phyloP scores from a whole-genome alignment of 2,888 invertebrate genomes.

The Tetranychus truncatus region DNA sequence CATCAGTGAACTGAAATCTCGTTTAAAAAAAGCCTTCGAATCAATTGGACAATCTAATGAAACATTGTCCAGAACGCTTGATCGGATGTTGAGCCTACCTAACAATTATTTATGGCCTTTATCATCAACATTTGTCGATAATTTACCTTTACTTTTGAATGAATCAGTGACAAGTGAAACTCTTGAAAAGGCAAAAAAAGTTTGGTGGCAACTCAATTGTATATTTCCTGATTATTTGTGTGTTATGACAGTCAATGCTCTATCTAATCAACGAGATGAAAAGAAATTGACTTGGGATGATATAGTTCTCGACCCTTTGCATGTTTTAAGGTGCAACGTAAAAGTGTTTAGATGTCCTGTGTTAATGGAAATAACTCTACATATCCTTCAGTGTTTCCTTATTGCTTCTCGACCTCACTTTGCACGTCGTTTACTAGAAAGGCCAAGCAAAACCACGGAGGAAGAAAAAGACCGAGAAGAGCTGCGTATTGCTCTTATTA shows the following conservation, averaged over 20 bases:
- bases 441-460: slow-evolving; percentile 32
- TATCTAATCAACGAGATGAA: slow-evolving; percentile 35
- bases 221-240: slow-evolving; percentile 72
- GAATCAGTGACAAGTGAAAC: slow-evolving; percentile 50
- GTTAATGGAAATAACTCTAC: slow-evolving; percentile 61
- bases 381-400: slow-evolving; percentile 58
- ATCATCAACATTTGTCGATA: slow-evolving; percentile 57
- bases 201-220: slow-evolving; percentile 77
- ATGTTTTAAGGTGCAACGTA: slow-evolving; percentile 64
- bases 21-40: slow-evolving; percentile 42
- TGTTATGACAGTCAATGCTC: slow-evolving; percentile 70
- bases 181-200: slow-evolving; percentile 38
- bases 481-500: slow-evolving; percentile 67
- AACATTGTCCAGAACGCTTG: slow-evolving; percentile 56
- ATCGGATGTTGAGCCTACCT: slow-evolving; percentile 54
- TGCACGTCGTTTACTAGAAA: slow-evolving; percentile 59
- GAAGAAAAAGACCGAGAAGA: slow-evolving; percentile 74
- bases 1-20: slow-evolving; percentile 10
- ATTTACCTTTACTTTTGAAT: slow-evolving; percentile 51
- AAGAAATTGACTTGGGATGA: slow-evolving; percentile 38
- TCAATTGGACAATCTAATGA: slow-evolving; percentile 52
- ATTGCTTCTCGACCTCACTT: slow-evolving; percentile 78
- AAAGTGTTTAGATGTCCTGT: slow-evolving; percentile 45
- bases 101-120: slow-evolving; percentile 70
- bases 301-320: slow-evolving; percentile 53